Evolutionary conservation across 2,113 vertebrate species (phyloP).

Genomic region (Sinocyclocheilus anshuiensis): DNA sequence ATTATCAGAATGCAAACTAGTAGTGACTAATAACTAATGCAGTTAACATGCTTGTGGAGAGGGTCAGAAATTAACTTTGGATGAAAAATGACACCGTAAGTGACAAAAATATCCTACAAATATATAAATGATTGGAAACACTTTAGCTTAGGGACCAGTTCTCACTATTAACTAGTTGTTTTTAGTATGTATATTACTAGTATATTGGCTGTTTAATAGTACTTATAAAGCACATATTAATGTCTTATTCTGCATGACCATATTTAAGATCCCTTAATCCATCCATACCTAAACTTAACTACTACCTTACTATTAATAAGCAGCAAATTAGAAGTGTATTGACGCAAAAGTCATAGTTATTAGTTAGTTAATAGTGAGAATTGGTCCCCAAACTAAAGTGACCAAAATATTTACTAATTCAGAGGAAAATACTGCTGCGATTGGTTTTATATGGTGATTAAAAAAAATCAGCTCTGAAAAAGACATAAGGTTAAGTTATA

Average conservation of each 20-base stretch:
- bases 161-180: neutral
- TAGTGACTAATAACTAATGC: neutral
- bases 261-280: no score
- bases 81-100: neutral
- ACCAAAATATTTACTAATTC: neutral
- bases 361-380: no score
- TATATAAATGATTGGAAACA: no score
- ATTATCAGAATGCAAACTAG: neutral
- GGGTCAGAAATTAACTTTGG: neutral
- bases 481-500: no score
- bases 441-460: neutral
- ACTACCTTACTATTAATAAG: no score
- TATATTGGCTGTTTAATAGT: neutral
- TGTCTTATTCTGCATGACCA: neutral
- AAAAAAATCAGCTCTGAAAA: no score
- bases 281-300: no score
- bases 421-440: neutral
- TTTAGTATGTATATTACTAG: neutral
- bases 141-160: neutral
- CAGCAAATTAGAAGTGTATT: no score
- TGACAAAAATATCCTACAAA: neutral
- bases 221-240: no score
- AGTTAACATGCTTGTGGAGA: conserved; percentile 8
- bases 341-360: no score
- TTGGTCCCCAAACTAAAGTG: neutral